A percentile compares a stretch with the other conserved stretches of the same genome.
Conservation (phyloP, 2,888 invertebrate genomes). For the Ophonus ardosiacus region DNA sequence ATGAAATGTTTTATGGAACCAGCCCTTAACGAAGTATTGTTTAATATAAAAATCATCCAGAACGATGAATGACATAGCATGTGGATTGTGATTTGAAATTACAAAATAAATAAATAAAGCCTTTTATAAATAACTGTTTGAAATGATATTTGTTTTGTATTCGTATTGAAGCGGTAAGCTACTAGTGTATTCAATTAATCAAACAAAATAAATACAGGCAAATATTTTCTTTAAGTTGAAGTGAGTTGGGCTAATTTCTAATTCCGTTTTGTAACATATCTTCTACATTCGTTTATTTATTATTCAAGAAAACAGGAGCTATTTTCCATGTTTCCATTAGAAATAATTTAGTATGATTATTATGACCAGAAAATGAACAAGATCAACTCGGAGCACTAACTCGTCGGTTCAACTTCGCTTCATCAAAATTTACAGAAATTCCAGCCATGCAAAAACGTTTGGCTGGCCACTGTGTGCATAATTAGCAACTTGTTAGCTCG, state of each 20-base stretch:
- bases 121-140: too few species aligned
- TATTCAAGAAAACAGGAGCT: constrained; percentile 15
- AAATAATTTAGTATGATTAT: constrained; percentile 16
- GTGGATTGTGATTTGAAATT: too few species aligned
- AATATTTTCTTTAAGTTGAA: background rate
- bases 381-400: background rate
- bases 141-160: too few species aligned
- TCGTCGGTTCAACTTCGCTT: constrained; percentile 11
- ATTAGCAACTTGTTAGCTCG: constrained; percentile 54
- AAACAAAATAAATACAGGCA: background rate
- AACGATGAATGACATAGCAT: too few species aligned
- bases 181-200: too few species aligned
- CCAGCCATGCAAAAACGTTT: constrained; percentile 9
- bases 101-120: too few species aligned
- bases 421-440: constrained; percentile 38
- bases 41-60: too few species aligned
- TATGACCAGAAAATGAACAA: background rate
- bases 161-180: too few species aligned
- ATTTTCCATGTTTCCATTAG: constrained; percentile 11
- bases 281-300: background rate
- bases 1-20: too few species aligned
- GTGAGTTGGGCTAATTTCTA: background rate
- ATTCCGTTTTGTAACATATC: background rate
- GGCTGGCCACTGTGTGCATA: constrained; percentile 36
- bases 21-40: too few species aligned